Evolutionary conservation across 1,140 invertebrate genomes (phyloP), one percentile per base, ranked within the genome.

Genomic region (Brachionus koreanus): DNA sequence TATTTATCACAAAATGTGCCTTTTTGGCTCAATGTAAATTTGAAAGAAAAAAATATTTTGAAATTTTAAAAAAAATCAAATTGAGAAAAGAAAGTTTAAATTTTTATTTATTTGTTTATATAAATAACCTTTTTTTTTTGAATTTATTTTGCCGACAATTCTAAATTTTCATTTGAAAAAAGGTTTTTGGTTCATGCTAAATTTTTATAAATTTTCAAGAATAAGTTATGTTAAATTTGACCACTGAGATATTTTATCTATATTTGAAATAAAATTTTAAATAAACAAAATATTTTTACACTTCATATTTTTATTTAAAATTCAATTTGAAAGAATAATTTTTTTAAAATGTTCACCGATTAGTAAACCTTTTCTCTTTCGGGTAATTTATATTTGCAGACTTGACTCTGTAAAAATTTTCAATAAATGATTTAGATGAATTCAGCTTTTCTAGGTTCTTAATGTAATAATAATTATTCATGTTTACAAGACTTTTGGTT

Each of bases 401-500:
- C 3, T 65, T 65, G 12, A 13, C 33, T 33, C 12, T 33, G 29
- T 33, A 33, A 16, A 35, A 65, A 2, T 33, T 33, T 10, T 65
- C 63, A 29, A n/a, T 65, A 6, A 33, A 29, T 33, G 29, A 12
- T 65, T 33, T 37, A 12, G 25, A n/a, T 19, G 33, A 16, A 19
- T 35, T 7, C 10, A 23, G 6, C 9, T 43, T 69, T 69, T 69
- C 65, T 3, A 69, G 9, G 37, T 69, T 69, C 23, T 69, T 69
- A 1, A 69, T 16, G 23, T 69, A 69, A 39, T 69, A 69, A 69
- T 39, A 69, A 69, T 69, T 69, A 39, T 69, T 69, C 6, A 69
- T 39, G n/a, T 13, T 69, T 7, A 19, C 12, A 0, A 69, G 9
- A 39, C 37, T 35, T 39, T 37, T 37, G 0, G 33, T 19, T 37